Percentiles rank a stretch among this genome's conserved stretches.
Conservation (phyloP, 2,113 vertebrate genomes). For the Tonatia bakeri region DNA sequence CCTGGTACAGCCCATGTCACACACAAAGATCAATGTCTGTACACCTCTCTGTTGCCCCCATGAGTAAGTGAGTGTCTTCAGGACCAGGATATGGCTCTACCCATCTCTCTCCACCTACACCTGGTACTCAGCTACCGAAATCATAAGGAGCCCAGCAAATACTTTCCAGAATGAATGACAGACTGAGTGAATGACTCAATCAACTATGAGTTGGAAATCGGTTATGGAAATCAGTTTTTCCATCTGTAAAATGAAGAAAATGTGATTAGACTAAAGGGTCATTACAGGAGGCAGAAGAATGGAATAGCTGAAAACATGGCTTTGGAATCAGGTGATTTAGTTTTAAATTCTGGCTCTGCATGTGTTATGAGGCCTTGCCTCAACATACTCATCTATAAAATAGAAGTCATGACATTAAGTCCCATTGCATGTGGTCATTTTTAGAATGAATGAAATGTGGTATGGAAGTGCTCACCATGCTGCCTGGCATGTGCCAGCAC, state of each 20-base stretch:
- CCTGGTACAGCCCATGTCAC: neutral
- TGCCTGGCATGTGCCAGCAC: neutral
- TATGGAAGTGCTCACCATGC: neutral
- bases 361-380: neutral
- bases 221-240: neutral
- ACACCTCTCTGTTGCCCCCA: neutral
- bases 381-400: neutral
- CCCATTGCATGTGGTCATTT: accelerated
- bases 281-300: neutral
- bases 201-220: neutral
- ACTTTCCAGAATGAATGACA: neutral
- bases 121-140: neutral
- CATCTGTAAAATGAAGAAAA: neutral
- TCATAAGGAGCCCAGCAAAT: neutral
- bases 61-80: neutral
- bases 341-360: neutral
- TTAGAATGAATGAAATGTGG: neutral
- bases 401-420: neutral
- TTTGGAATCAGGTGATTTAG: neutral
- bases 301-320: neutral
- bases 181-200: neutral
- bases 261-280: neutral
- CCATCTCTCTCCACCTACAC: neutral
- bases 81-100: neutral
- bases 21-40: neutral